These are phyloP conservation scores for Arrhopalites spinosus DNA, from an alignment of 2,888 invertebrate genomes.

Conservation along the genomic window DNA sequence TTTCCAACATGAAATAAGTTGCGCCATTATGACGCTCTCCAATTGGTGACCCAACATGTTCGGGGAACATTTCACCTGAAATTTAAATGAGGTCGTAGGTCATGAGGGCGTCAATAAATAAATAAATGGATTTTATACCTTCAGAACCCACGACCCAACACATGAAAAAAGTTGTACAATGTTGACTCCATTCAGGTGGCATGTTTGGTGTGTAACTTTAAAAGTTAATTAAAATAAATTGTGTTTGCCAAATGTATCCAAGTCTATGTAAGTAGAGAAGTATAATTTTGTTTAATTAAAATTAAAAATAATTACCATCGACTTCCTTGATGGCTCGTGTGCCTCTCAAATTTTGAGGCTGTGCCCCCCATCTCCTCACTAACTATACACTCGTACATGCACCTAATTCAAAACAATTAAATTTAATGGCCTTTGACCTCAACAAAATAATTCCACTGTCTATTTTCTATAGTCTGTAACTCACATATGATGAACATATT, in stretches of 20 bases:
- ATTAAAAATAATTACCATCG: too few relatives aligned
- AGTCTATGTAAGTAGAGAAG: too few relatives aligned
- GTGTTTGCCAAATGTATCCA: too few relatives aligned
- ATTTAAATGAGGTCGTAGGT: not conserved
- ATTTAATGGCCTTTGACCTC: too few relatives aligned
- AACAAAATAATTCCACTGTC: too few relatives aligned
- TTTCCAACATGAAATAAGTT: conserved; percentile 85
- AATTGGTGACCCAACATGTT: conserved; percentile 78
- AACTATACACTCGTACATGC: too few relatives aligned
- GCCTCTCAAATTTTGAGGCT: conserved; percentile 66
- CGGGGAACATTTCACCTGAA: conserved; percentile 79
- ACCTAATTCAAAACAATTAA: too few relatives aligned
- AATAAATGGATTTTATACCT: not conserved
- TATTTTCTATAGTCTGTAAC: too few relatives aligned
- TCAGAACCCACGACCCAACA: not conserved
- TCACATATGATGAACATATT: conserved; percentile 82
- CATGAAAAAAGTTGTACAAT: conserved; percentile 54
- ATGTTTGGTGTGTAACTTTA: conserved; percentile 70
- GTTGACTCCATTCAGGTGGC: conserved; percentile 74
- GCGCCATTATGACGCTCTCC: conserved; percentile 71
- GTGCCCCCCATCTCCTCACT: not conserved
- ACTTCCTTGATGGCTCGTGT: conserved; percentile 68
- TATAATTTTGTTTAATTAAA: too few relatives aligned
- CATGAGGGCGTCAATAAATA: not conserved
- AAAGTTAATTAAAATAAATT: too few relatives aligned